Base-by-base conservation (phyloP, 2,888 invertebrate species). In the Dasypolia templi region DNA sequence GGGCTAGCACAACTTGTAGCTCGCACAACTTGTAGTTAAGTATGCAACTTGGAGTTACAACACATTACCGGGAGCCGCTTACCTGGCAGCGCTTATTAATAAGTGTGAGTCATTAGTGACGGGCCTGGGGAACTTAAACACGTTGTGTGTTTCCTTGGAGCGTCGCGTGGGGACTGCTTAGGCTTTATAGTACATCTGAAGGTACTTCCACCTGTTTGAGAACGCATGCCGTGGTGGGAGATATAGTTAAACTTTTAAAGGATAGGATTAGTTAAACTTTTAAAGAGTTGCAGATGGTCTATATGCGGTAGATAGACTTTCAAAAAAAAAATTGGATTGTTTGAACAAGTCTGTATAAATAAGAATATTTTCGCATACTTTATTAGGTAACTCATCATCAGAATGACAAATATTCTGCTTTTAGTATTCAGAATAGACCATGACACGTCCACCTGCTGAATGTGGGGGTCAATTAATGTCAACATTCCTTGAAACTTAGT, bases 21-120 rank as follows among this genome's bases (percentile, higher is more conserved):
- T 53, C 12, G 4, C 29, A n/a, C 79, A n/a, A 78, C 32, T 56
- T 82, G 66, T 58, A 66, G 32, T 44, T 61, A 73, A 69, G 77
- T 73, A 42, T 70, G 51, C 77, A 77, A 49, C 72, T 66, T 46
- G 26, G 51, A 67, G 67, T 67, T 61, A 59, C 59, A 39, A 49
- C 79, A 82, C 83, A 66, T 78, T 49, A 62, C 56, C 39, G 46
- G 29, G 49, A 66, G 63, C 65, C 82, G 65, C 71, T 77, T 77
- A 62, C 65, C 77, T 51, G 22, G 67, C 61, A 49, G 42, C 64
- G 69, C 51, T 79, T 68, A 73, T 68, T 83, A 73, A 72, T 46
- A 58, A 63, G 55, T 42, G 61, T 12, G 68, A 68, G 39, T 62
- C 74, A 73, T 74, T 83, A 83, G 56, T 58, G 66, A 53, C 46